These are phyloP conservation scores for Colossoma macropomum DNA, from an alignment of 2,113 vertebrate genomes.

Conservation along the genomic window DNA sequence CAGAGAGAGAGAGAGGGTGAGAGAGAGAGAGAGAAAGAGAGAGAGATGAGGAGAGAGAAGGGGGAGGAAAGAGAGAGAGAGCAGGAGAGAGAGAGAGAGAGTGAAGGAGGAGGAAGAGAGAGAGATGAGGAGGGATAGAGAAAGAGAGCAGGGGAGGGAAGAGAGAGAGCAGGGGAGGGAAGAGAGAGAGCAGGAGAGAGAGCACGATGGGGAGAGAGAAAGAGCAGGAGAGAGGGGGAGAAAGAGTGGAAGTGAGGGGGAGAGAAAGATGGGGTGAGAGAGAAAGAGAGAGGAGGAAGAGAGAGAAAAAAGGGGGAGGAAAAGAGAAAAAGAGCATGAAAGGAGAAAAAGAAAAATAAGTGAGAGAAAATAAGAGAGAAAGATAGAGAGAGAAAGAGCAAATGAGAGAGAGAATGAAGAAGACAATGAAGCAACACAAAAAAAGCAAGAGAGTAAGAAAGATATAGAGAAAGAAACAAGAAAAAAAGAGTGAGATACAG, in stretches of 20 bases:
- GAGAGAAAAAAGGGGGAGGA: too few relatives aligned
- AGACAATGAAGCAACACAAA: too few relatives aligned
- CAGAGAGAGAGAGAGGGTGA: too few relatives aligned
- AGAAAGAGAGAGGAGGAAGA: too few relatives aligned
- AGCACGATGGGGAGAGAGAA: not conserved
- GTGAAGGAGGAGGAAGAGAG: slow-evolving; percentile 8
- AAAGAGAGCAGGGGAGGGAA: slow-evolving; percentile 18
- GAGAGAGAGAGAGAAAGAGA: too few relatives aligned
- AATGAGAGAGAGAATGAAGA: too few relatives aligned
- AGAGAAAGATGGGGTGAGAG: too few relatives aligned
- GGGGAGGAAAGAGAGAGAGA: not conserved
- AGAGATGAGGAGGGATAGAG: not conserved
- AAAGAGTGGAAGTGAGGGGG: too few relatives aligned
- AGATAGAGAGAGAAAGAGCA: not conserved
- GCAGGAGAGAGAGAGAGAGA: not conserved
- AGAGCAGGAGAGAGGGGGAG: not conserved
- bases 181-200: slow-evolving; percentile 10
- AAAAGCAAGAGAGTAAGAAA: not conserved
- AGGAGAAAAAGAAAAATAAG: not conserved
- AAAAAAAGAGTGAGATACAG: not conserved
- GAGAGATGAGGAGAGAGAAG: not conserved
- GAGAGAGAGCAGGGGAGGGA: not conserved
- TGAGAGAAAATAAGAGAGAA: not conserved
- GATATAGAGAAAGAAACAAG: not conserved
- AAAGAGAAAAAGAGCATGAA: too few relatives aligned